Base-by-base conservation (phyloP, 1,140 invertebrate genomes). In the Acromyrmex heyeri region DNA sequence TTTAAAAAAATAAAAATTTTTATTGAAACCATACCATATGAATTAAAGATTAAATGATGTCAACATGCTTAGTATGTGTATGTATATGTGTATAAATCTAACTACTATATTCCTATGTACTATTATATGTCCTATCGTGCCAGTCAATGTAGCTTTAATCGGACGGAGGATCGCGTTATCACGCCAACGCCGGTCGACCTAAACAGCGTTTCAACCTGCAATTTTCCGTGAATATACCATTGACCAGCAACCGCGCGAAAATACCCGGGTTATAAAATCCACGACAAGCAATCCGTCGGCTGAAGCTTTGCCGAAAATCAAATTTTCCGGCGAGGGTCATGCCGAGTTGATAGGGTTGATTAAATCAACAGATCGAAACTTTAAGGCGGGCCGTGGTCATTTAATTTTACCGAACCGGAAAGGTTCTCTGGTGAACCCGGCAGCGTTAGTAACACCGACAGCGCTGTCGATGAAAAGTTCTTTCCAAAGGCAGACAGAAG, bases 351-450 rank as follows among this genome's bases (percentile, higher is more conserved):
- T 44, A 85, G 53, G 53, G 70, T 64, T 90, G 88, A 89, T 90
- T 87, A 83, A 87, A 90, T 90, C 88, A 90, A 87, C 72, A 85
- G 73, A 87, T 89, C 88, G 88, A 90, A 90, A 90, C 88, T 90
- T 90, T 77, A 90, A 88, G 85, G 57, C 85, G 88, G 53, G 77
- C 79, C 59, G 64, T 78, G 88, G 72, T 90, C 85, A 89, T 90
- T 90, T 88, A 82, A 90, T 90, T 90, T 87, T 27, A 67, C 30
- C 76, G 70, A 89, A 76, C 70, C 59, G 59, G 72, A 79, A 78
- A 87, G 59, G 88, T 81, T 90, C 86, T 86, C 87, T 48, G 38
- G 85, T 78, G 59, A 65, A 89, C 38, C 27, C 30, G 30, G 83
- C 14, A 53, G 24, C 44, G 55, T 61, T 61, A 44, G 55, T 18